Percentiles rank a stretch among this genome's conserved stretches.
phyloP scores from a whole-genome alignment of 2,888 invertebrate species.

The Aromia moschata region DNA sequence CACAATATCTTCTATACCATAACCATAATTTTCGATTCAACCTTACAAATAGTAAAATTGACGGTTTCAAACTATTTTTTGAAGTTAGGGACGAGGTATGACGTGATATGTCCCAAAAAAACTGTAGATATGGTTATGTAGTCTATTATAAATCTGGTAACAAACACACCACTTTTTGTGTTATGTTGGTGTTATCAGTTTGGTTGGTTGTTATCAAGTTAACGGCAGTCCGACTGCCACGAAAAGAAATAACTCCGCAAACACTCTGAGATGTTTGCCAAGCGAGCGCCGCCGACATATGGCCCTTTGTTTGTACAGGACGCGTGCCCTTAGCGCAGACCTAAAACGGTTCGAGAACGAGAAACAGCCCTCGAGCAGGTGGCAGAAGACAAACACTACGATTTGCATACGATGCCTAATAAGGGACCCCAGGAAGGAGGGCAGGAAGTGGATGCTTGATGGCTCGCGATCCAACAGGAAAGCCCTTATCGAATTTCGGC shows the following conservation, averaged over 20 bases:
- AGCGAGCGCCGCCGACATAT: slow-evolving; percentile 20
- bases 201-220: too few species aligned
- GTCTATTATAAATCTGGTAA: too few species aligned
- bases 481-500: slow-evolving; percentile 47
- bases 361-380: slow-evolving; percentile 43
- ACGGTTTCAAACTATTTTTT: too few species aligned
- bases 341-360: slow-evolving; percentile 27
- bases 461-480: slow-evolving; percentile 38
- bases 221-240: too few species aligned
- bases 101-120: too few species aligned
- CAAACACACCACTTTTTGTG: too few species aligned
- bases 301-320: slow-evolving; percentile 28
- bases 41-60: too few species aligned
- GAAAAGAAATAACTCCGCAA: slow-evolving; percentile 17
- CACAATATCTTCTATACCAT: too few species aligned
- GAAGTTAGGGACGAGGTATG: too few species aligned
- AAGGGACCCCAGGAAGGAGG: slow-evolving; percentile 29
- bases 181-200: too few species aligned
- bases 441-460: slow-evolving; percentile 41
- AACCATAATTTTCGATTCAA: too few species aligned
- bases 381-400: slow-evolving; percentile 37
- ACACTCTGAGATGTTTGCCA: slow-evolving; percentile 15
- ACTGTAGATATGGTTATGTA: too few species aligned
- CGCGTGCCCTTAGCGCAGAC: slow-evolving; percentile 35
- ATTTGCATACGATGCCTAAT: slow-evolving; percentile 32